Percentiles rank a stretch among this genome's conserved stretches.
Conservation (phyloP, 2,113 vertebrate genomes). For the Nematolebias whitei region DNA sequence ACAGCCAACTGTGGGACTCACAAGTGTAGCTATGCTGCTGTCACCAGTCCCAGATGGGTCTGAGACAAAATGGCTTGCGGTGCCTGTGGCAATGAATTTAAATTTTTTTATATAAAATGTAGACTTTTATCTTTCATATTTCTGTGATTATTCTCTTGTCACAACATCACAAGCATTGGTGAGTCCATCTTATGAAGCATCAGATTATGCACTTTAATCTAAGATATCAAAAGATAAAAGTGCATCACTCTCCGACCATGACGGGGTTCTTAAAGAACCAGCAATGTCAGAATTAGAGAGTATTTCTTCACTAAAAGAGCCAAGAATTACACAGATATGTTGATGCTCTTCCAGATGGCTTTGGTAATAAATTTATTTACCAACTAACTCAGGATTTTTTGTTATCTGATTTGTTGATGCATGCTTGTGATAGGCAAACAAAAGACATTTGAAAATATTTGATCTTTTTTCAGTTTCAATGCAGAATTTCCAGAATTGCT, state of each 20-base stretch:
- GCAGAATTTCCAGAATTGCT: no score
- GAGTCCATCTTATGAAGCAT: neutral
- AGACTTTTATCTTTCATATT: neutral
- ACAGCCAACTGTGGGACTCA: neutral
- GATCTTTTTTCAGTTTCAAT: no score
- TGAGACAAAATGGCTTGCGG: constrained; percentile 5
- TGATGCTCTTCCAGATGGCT: neutral
- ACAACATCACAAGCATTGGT: neutral
- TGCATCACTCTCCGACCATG: neutral
- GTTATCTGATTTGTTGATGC: neutral
- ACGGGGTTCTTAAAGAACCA: neutral
- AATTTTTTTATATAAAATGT: neutral
- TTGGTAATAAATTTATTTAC: neutral
- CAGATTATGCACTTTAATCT: neutral
- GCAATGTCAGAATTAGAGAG: neutral
- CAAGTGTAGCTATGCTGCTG: constrained; percentile 4
- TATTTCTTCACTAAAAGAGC: neutral
- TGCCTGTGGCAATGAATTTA: neutral
- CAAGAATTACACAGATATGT: neutral
- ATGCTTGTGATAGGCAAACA: neutral
- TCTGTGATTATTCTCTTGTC: neutral
- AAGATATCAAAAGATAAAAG: neutral
- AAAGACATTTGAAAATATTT: neutral
- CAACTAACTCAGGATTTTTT: neutral
- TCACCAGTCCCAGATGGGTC: constrained; percentile 4